A percentile compares a stretch with the other conserved stretches of the same genome.
Conservation (phyloP, 2,113 vertebrate genomes). For the Sminthopsis crassicaudata region DNA sequence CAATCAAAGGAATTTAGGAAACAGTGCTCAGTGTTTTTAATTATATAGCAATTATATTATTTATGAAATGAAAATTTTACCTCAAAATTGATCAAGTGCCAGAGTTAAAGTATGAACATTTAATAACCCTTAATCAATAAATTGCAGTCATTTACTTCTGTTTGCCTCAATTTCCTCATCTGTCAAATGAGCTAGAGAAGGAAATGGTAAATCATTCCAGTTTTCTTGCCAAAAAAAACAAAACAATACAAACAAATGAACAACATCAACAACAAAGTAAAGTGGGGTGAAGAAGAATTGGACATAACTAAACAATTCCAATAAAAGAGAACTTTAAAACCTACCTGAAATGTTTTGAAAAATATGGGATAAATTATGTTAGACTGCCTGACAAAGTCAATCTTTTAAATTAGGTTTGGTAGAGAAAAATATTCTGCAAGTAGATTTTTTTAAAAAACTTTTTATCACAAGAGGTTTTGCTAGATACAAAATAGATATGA, state of each 20-base stretch:
- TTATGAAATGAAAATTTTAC: neutral
- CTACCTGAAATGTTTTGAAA: neutral
- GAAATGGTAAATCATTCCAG: neutral
- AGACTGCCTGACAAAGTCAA: rapidly evolving
- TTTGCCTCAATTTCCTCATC: neutral
- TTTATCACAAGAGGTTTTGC: neutral
- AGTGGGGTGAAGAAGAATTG: neutral
- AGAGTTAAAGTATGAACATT: constrained; percentile 42
- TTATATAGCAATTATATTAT: neutral
- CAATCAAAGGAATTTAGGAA: neutral
- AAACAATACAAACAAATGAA: too few relatives aligned
- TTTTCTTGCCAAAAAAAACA: neutral
- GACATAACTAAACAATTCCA: neutral
- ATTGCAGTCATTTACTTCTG: neutral
- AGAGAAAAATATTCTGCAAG: neutral
- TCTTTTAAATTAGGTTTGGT: neutral
- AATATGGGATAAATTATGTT: neutral
- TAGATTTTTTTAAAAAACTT: neutral
- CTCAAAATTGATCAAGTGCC: neutral
- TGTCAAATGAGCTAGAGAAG: neutral
- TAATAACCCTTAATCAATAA: neutral
- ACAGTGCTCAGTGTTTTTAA: neutral
- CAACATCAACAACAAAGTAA: neutral
- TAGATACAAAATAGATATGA: neutral
- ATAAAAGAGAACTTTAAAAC: neutral